phyloP scores from a whole-genome alignment of 2,888 invertebrate genomes.

The Drosophila algonquin region DNA sequence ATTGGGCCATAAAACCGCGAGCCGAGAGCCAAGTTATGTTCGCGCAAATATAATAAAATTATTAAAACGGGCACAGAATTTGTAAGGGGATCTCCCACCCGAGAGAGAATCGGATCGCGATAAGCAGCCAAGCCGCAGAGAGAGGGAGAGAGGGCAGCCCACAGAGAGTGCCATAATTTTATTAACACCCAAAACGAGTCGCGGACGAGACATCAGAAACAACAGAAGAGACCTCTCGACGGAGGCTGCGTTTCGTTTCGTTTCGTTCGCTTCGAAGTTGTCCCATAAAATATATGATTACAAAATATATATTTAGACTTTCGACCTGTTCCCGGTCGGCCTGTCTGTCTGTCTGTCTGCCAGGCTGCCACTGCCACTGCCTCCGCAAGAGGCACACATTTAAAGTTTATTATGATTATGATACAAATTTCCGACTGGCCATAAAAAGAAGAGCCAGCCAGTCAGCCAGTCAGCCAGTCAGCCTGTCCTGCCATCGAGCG shows the following conservation, averaged over 20 bases:
- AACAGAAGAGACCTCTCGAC: constrained; percentile 22
- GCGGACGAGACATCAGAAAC: constrained; percentile 35
- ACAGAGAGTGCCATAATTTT: constrained; percentile 64
- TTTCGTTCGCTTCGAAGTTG: constrained; percentile 41
- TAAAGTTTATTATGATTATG: constrained; percentile 71
- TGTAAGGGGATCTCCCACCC: constrained; percentile 62
- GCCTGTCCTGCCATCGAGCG: neutral
- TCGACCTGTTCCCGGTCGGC: constrained; percentile 31
- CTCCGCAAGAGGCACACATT: constrained; percentile 51
- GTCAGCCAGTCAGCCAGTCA: neutral
- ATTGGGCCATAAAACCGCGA: constrained; percentile 55
- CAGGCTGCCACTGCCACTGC: neutral
- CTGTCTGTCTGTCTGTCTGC: neutral
- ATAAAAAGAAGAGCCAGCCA: constrained; percentile 44
- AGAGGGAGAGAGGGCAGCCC: constrained; percentile 7
- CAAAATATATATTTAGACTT: constrained; percentile 69
- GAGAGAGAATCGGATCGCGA: constrained; percentile 41
- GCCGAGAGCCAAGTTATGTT: constrained; percentile 62
- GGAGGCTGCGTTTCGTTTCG: neutral
- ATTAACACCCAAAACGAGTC: constrained; percentile 67
- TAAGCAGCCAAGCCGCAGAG: constrained; percentile 31
- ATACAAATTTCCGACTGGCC: constrained; percentile 65
- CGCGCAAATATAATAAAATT: constrained; percentile 74
- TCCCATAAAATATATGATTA: constrained; percentile 78
- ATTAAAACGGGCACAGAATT: constrained; percentile 59